Evolutionary conservation across 2,113 vertebrate genomes (phyloP), one percentile per base, ranked within the genome.

Genomic region (Tursiops truncatus): DNA sequence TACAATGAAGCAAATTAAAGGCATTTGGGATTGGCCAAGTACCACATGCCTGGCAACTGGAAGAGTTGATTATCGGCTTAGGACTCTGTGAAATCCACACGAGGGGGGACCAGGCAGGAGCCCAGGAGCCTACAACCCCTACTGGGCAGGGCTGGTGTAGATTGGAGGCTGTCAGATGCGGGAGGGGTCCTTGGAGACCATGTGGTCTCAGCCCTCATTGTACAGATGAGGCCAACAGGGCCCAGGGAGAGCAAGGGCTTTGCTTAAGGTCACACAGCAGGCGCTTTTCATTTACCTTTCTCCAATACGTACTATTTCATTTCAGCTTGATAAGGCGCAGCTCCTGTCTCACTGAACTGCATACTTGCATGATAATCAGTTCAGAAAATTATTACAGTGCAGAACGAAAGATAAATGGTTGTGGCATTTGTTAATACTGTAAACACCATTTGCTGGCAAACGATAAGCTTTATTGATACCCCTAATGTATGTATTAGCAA

Each of bases 391-490:
- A 38, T 98, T 97, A 63, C 15, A 68, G 92, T 86, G 50, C 0
- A 60, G 95, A 98, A 95, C 58, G 76, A 96, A 98, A 98, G 97
- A 97, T 98, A 98, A 98, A 94, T 89, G 97, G 84, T 36, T 0
- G 0, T 98, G 97, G 91, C 98, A 99, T 99, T 99, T 98, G 96
- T 97, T 98, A 97, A 98, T 98, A 98, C 97, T 98, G 98, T 98
- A 98, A 99, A 98, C 98, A 98, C 93, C 98, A 97, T 98, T 99
- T 99, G 98, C 98, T 98, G 98, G 97, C 94, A 98, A 98, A 97
- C 0, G 79, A 98, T 98, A 98, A 98, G 97, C 95, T 95, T 98
- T 98, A 98, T 96, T 98, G 97, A 98, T 98, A 98, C 93, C 97
- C 97, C 97, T 98, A 98, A 98, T 96, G 97, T 98, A 97, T 96